These are phyloP conservation scores for Eonycteris spelaea DNA, from an alignment of 2,113 vertebrate species.

Conservation along the genomic window DNA sequence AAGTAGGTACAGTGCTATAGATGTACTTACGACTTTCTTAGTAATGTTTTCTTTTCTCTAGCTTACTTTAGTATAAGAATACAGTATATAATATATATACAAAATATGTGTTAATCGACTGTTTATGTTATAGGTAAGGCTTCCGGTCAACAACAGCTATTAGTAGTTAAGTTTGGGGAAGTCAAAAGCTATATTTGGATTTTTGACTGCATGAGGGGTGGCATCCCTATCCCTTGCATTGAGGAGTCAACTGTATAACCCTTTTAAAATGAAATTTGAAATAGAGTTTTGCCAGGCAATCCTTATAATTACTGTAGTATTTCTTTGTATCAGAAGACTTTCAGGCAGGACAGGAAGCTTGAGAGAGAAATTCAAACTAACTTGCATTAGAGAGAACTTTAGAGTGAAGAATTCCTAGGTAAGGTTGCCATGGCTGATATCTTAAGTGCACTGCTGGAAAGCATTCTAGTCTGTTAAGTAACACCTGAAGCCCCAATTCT, in stretches of 20 bases:
- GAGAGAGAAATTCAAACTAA: conserved; percentile 45
- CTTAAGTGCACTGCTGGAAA: conserved; percentile 71
- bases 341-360: neutral
- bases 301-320: neutral
- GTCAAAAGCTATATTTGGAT: neutral
- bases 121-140: neutral
- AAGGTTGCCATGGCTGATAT: conserved; percentile 52
- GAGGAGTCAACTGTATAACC: neutral
- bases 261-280: conserved; percentile 9
- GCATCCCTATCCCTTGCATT: neutral
- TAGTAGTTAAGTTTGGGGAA: neutral
- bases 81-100: neutral
- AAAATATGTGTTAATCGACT: neutral
- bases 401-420: conserved; percentile 45
- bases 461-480: conserved; percentile 51
- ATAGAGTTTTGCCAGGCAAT: neutral
- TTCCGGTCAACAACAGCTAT: neutral
- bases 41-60: neutral
- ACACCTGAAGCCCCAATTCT: conserved; percentile 58
- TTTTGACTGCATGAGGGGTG: neutral
- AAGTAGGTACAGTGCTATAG: neutral
- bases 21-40: neutral
- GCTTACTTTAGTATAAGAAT: neutral
- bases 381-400: conserved; percentile 53
- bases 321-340: neutral